phyloP scores from a whole-genome alignment of 2,113 vertebrate species.

The Damaliscus lunatus region DNA sequence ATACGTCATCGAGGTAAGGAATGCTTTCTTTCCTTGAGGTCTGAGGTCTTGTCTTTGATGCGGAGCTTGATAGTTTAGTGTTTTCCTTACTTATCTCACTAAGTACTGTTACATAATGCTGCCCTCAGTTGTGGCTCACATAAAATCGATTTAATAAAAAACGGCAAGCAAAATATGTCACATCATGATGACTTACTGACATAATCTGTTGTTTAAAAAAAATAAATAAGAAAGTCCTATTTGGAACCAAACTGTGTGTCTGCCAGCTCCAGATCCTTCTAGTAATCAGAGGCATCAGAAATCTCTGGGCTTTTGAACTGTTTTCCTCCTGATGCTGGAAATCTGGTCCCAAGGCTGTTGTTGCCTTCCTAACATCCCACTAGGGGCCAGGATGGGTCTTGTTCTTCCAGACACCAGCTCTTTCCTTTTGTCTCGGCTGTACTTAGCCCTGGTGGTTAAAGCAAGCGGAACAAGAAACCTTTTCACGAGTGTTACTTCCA shows the following conservation, averaged over 20 bases:
- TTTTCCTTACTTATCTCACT: not conserved
- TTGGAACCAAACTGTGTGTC: not conserved
- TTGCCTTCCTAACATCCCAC: not conserved
- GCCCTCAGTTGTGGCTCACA: not conserved
- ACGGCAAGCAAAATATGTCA: not conserved
- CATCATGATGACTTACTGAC: not conserved
- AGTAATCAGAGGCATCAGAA: not conserved
- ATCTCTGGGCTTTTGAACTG: not conserved
- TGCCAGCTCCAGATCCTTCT: not conserved
- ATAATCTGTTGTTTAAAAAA: not conserved
- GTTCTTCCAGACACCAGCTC: not conserved
- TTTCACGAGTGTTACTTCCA: not conserved
- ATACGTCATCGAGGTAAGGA: constrained; percentile 33
- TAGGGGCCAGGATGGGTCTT: not conserved
- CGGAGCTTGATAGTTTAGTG: not conserved
- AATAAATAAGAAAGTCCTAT: not conserved
- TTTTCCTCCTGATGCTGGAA: not conserved
- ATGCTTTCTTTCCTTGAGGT: not conserved
- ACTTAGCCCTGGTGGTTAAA: not conserved
- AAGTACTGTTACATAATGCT: not conserved
- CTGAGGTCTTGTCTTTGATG: not conserved
- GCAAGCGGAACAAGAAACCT: not conserved
- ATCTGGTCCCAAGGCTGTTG: not conserved
- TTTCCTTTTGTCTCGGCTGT: not conserved
- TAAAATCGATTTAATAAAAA: not conserved